Conservation (phyloP, 2,888 invertebrate genomes). For the Chydorus sphaericus region DNA sequence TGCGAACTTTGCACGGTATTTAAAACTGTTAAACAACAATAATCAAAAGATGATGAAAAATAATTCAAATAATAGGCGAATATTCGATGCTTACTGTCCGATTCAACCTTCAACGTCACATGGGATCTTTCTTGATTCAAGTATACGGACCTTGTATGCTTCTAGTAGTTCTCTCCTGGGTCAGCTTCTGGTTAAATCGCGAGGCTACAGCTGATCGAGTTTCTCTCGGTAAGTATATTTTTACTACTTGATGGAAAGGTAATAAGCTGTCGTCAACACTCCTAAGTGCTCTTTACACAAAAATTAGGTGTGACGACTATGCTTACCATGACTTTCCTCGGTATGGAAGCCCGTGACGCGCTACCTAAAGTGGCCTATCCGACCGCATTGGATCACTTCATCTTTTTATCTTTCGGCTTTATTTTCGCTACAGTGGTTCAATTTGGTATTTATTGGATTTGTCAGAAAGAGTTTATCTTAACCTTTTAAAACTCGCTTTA, state of each 20-base stretch:
- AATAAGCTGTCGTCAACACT: neutral
- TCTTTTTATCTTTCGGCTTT: constrained; percentile 62
- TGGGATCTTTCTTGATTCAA: constrained; percentile 56
- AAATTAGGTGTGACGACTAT: constrained; percentile 62
- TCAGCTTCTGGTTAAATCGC: constrained; percentile 69
- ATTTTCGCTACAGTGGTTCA: constrained; percentile 68
- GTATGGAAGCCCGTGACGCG: constrained; percentile 62
- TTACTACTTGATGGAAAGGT: neutral
- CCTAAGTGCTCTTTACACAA: neutral
- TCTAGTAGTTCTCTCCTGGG: constrained; percentile 73
- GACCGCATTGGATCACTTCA: constrained; percentile 72
- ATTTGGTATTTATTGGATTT: constrained; percentile 25
- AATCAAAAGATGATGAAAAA: neutral
- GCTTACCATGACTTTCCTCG: constrained; percentile 68
- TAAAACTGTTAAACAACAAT: neutral
- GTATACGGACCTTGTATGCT: constrained; percentile 72
- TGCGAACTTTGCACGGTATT: neutral
- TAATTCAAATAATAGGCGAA: constrained; percentile 24
- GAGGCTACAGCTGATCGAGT: constrained; percentile 73
- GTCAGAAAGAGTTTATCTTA: neutral
- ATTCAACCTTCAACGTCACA: constrained; percentile 35
- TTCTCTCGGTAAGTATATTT: constrained; percentile 44
- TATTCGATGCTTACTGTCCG: constrained; percentile 35
- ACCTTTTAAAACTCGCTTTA: neutral
- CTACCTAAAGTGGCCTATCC: constrained; percentile 72